Base-by-base conservation (phyloP, 1,140 invertebrate genomes). In the Drosophila cardini region DNA sequence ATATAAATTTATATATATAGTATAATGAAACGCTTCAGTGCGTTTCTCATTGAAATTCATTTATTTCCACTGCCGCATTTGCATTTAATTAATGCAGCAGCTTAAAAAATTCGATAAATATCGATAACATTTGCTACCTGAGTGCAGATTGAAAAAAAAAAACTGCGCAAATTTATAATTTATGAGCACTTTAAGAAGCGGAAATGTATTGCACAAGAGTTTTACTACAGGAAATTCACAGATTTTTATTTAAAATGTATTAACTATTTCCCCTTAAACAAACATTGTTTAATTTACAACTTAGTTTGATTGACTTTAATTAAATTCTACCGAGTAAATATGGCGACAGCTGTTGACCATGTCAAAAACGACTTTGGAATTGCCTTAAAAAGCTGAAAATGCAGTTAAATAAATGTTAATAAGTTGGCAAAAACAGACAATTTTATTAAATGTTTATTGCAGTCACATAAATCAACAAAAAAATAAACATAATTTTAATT, bases 21-120 rank as follows among this genome's bases (percentile, higher is more conserved):
- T 48, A 42, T 42, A 42, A 55, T 26, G 68, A 55, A 30, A 76
- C 34, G 61, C 46, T 55, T 67, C 62, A 52, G 9, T 13, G 53
- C 68, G 38, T 8, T 63, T 21, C 32, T 46, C 16, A 36, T 50
- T 45, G 36, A 43, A 63, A 48, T 32, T 9, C 26, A 18, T 16
- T n/a, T n/a, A 15, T 45, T 57, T 56, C 40, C 34, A 46, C 40
- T 21, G 10, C 30, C 38, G n/a, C 30, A 21, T 15, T 45, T 48
- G 30, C 46, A 13, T 52, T 52, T 8, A 50, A 34, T 52, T 52
- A 15, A 13, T 32, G 48, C 15, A 52, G n/a, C 58, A 7, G 9
- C 45, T 32, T 10, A 6, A 5, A 60, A 48, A 56, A 32, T 56
- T 13, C 53, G 53, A 71, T 26, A 50, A 32, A 13, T 50, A 30